Base-by-base conservation (phyloP, 2,888 invertebrate genomes). In the Deilephila elpenor region DNA sequence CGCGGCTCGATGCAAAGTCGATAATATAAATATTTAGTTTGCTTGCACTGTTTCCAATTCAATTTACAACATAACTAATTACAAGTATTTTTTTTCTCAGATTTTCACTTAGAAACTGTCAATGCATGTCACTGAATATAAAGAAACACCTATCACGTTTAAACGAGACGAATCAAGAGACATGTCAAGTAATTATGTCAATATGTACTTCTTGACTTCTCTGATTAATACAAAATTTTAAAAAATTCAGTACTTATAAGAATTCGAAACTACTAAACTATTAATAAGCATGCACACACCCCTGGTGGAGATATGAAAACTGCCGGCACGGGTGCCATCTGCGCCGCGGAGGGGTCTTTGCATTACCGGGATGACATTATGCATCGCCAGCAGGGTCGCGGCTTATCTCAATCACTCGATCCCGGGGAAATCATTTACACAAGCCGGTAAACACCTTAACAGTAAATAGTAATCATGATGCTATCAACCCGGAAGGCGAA, bases 291-390 rank as follows among this genome's bases (percentile, higher is more conserved):
- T 67, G 5, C 19, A 7, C 44, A 44, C 89, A 89, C 73, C 89
- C 89, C 89, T 88, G 78, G 79, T 82, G 82, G 81, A 84, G 84
- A 88, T 90, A 91, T 91, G 93, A 91, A 93, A 93, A 92, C 89
- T 86, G 86, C 82, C 84, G 86, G 89, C 85, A 83, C 90, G 91
- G 89, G 91, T 91, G 91, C 93, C 94, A 94, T 94, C 94, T 94
- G 94, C 88, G 90, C 72, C 86, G 84, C 88, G 91, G 90, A 87
- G 89, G 88, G 90, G 89, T 80, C 92, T 89, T 88, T 90, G 92
- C 94, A 93, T 93, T 94, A 94, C 88, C 80, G 91, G 94, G 94
- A 94, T 90, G 94, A 91, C 91, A 88, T 94, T 94, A 94, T 94
- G 94, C 94, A 93, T 90, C 92, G 89, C 86, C 89, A 85, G 87